phyloP scores from a whole-genome alignment of 2,113 vertebrate species.

The Corythornis vintsioides region DNA sequence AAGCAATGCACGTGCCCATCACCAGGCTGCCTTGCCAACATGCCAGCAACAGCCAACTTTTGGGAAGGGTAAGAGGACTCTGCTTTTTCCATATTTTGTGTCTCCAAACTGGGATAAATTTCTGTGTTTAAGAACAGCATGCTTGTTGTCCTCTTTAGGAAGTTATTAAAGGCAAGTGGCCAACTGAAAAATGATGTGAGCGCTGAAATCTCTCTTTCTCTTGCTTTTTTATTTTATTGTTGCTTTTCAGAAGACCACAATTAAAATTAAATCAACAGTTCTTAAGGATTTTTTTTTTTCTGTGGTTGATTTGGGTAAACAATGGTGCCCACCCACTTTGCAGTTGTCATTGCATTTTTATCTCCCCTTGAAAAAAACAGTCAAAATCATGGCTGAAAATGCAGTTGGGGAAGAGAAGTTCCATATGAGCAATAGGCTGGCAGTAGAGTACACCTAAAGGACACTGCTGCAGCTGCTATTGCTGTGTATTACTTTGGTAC shows the following conservation, averaged over 20 bases:
- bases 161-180: constrained; percentile 9
- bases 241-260: background rate
- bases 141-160: background rate
- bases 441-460: background rate
- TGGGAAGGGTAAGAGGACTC: background rate
- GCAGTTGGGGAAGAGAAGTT: background rate
- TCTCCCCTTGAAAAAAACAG: background rate
- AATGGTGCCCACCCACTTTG: constrained; percentile 24
- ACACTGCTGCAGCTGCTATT: background rate
- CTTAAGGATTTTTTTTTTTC: background rate
- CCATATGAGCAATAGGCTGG: background rate
- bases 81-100: background rate
- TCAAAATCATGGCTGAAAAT: background rate
- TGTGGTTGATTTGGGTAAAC: constrained; percentile 4
- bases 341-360: background rate
- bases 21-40: background rate
- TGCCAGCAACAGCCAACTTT: background rate
- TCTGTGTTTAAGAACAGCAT: background rate
- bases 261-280: constrained; percentile 14
- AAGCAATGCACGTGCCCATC: accelerated
- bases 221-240: background rate
- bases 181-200: background rate
- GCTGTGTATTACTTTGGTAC: background rate
- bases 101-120: background rate
- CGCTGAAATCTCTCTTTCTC: background rate